A percentile compares a stretch with the other conserved stretches of the same genome.
Evolutionary conservation across 1,140 invertebrate genomes (phyloP).

Genomic region (Mycetomoellerius zeteki): DNA sequence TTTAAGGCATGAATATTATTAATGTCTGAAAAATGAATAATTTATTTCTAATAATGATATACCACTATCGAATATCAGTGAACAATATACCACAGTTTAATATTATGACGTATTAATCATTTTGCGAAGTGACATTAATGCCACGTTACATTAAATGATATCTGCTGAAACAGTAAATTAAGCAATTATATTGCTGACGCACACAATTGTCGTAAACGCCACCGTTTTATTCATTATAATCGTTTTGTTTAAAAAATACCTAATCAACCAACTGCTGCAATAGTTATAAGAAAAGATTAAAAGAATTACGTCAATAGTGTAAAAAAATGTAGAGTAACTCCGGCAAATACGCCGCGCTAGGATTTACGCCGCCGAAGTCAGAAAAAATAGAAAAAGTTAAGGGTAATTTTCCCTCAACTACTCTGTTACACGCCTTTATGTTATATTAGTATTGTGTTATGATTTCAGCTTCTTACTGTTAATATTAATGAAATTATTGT

Average conservation of each 20-base stretch:
- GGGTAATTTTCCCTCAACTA: too few species aligned
- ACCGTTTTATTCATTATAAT: not conserved
- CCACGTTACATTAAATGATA: conserved; percentile 7
- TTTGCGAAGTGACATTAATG: not conserved
- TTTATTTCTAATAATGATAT: not conserved
- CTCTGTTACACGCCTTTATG: too few species aligned
- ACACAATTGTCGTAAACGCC: not conserved
- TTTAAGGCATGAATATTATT: not conserved
- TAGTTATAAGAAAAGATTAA: not conserved
- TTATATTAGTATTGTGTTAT: too few species aligned
- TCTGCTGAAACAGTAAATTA: conserved; percentile 30
- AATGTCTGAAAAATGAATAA: not conserved
- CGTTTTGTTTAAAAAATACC: conserved; percentile 9
- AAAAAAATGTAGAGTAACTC: not conserved
- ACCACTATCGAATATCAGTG: not conserved
- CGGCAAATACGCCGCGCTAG: too few species aligned
- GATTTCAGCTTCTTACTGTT: too few species aligned
- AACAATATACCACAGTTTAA: not conserved
- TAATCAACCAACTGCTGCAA: not conserved
- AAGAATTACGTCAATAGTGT: not conserved
- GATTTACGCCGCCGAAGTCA: too few species aligned
- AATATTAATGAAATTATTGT: too few species aligned
- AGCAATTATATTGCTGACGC: conserved; percentile 34
- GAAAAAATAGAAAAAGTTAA: too few species aligned
- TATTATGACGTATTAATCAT: not conserved